Conservation (phyloP, 2,888 invertebrate species). For the Anticlea derivata region DNA sequence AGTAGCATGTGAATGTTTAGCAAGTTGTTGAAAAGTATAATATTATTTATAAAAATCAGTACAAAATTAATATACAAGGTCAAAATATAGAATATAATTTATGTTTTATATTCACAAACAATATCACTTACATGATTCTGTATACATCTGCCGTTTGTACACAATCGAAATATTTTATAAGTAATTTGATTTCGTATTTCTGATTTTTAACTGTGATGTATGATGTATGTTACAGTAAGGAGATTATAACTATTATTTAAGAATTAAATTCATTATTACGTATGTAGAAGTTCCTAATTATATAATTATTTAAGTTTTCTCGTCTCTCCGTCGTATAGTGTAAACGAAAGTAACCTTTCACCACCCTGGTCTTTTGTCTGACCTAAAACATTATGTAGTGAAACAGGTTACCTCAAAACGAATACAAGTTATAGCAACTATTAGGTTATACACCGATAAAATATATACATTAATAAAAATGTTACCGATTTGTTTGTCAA, state of each 20-base stretch:
- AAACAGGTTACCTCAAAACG: slow-evolving; percentile 4
- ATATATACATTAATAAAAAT: no score
- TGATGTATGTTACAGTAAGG: slow-evolving; percentile 43
- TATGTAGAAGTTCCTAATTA: slow-evolving; percentile 50
- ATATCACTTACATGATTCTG: no score
- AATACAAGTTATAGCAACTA: neutral
- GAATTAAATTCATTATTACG: slow-evolving; percentile 25
- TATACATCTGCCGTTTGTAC: neutral
- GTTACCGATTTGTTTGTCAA: no score
- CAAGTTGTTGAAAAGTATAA: neutral
- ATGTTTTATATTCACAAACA: no score
- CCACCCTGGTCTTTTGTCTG: neutral
- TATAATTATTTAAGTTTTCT: slow-evolving; percentile 13
- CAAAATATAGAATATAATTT: no score
- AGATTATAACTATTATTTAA: slow-evolving; percentile 43
- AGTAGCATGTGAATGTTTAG: neutral
- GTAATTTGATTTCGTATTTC: slow-evolving; percentile 29
- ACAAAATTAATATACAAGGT: neutral
- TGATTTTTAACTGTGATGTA: slow-evolving; percentile 51
- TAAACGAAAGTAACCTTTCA: neutral
- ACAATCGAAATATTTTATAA: neutral
- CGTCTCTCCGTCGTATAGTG: slow-evolving; percentile 2
- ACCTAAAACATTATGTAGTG: no score
- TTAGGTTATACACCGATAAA: no score
- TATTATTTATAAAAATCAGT: neutral